Base-by-base conservation (phyloP, 2,888 invertebrate species). In the Oxytorus armatus region DNA sequence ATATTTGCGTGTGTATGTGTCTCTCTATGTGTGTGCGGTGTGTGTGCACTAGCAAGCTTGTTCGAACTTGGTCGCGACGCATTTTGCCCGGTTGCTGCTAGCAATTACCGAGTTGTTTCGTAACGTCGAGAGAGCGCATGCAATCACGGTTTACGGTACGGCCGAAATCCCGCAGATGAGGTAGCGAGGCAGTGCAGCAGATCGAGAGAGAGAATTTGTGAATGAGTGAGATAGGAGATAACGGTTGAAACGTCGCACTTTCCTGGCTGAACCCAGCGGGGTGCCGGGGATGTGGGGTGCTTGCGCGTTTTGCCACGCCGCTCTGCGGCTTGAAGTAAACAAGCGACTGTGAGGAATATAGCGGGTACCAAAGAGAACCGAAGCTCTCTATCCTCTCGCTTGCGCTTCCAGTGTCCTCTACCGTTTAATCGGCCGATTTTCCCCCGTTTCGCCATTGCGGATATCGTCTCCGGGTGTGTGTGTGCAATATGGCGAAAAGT, bases 81-180 rank as follows among this genome's bases (percentile, higher is more conserved):
- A 83, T 87, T 87, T 88, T 86, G 85, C 84, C 85, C 84, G 86
- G 86, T 84, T 81, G 86, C 85, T 87, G 87, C 80, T 74, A 82
- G 89, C 87, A 90, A 90, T 90, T 90, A 90, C 88, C 86, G 87
- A 85, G 86, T 86, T 88, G 86, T 90, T 87, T 88, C 79, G 89
- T 90, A 91, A 90, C 89, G 89, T 88, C 65, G 57, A 75, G 47
- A 74, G 65, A 65, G 74, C 14, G 87, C 88, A 88, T 87, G 89
- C 89, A 90, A 89, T 90, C 89, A 89, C 88, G 88, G 86, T 88
- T 87, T 86, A 86, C 73, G 69, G 59, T 65, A 72, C 61, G 76
- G 72, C 57, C 42, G 44, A 57, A 74, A n/a, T n/a, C 74, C 44
- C 21, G 63, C 57, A 59, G 57, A 69, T 63, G 70, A 59, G 59